A percentile compares a stretch with the other conserved stretches of the same genome.
Evolutionary conservation across 1,140 invertebrate genomes (phyloP).

Genomic region (Diorhabda elongata): DNA sequence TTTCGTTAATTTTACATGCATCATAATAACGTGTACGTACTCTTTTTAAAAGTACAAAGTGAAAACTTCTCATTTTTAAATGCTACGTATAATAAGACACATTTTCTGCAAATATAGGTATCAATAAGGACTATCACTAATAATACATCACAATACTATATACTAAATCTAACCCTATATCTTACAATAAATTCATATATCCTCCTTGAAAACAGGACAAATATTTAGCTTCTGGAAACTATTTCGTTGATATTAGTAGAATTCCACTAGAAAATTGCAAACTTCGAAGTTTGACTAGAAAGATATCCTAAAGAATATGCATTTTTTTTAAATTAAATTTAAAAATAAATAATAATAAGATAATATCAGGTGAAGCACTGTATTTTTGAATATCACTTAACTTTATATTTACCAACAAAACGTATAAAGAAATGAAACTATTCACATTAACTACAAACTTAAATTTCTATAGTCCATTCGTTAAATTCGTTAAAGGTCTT

Average conservation of each 20-base stretch:
- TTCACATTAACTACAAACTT: no score
- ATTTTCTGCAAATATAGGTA: conserved; percentile 32
- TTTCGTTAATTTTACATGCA: conserved; percentile 40
- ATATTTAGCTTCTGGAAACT: conserved; percentile 27
- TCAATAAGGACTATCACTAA: conserved; percentile 28
- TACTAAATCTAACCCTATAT: conserved; percentile 34
- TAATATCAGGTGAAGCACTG: background rate
- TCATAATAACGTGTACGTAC: conserved; percentile 40
- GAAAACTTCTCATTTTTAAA: conserved; percentile 34
- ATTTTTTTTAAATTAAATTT: conserved; percentile 4
- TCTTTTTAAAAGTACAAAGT: conserved; percentile 31
- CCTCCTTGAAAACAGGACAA: conserved; percentile 30
- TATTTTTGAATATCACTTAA: no score
- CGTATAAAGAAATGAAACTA: no score
- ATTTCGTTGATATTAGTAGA: conserved; percentile 22
- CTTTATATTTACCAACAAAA: no score
- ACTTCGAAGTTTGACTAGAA: background rate
- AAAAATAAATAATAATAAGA: background rate
- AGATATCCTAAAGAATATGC: conserved; percentile 17
- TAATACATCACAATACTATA: conserved; percentile 41
- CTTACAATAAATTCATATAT: conserved; percentile 30
- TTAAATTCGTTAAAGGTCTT: no score
- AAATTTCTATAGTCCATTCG: no score
- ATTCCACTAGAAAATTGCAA: conserved; percentile 17
- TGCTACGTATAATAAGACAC: conserved; percentile 43